phyloP scores from a whole-genome alignment of 2,113 vertebrate species.

The Camelus bactrianus region DNA sequence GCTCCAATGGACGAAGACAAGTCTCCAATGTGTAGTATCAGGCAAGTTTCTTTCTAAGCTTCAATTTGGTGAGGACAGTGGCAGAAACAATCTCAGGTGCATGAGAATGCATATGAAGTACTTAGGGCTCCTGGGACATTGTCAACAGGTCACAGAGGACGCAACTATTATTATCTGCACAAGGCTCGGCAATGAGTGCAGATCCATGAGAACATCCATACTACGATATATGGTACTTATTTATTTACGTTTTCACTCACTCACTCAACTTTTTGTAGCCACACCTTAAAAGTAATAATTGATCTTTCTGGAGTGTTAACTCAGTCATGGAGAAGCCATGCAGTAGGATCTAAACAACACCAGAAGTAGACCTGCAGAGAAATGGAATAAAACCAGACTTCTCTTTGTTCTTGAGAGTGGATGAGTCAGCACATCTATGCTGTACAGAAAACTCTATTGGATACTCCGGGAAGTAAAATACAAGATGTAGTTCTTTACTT shows the following conservation, averaged over 20 bases:
- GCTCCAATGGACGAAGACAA: not conserved
- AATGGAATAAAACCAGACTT: not conserved
- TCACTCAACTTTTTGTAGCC: not conserved
- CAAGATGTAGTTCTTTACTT: not conserved
- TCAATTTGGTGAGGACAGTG: not conserved
- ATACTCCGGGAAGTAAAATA: not conserved
- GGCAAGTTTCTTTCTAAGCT: not conserved
- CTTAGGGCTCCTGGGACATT: not conserved
- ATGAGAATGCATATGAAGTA: not conserved
- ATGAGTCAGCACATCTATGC: not conserved
- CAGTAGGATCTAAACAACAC: not conserved
- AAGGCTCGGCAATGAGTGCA: not conserved
- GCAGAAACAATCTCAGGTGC: not conserved
- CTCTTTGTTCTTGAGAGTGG: slow-evolving; percentile 15
- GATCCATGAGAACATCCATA: not conserved
- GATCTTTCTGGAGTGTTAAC: not conserved
- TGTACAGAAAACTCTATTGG: not conserved
- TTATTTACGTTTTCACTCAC: not conserved
- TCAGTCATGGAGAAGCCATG: not conserved
- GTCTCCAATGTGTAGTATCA: not conserved
- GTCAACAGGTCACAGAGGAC: not conserved
- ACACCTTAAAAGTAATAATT: not conserved
- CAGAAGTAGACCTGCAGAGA: not conserved
- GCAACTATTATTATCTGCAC: not conserved
- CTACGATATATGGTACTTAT: not conserved